Conservation (phyloP, 2,888 invertebrate genomes). For the Lissonota sp. region DNA sequence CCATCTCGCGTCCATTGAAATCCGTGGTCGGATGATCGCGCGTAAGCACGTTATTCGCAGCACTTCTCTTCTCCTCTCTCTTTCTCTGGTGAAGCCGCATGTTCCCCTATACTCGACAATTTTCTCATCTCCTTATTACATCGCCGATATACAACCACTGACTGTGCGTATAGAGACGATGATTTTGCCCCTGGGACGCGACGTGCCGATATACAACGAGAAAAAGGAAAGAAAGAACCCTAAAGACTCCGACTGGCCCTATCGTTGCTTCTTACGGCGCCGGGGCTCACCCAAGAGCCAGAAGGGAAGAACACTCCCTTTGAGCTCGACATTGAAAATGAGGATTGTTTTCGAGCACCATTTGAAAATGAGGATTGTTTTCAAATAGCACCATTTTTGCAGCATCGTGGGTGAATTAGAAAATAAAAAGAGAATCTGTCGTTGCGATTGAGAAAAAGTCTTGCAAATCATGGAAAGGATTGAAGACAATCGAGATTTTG, state of each 20-base stretch:
- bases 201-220: slow-evolving; percentile 10
- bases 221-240: background rate
- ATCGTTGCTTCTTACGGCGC: slow-evolving; percentile 79
- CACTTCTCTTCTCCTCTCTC: slow-evolving; percentile 70
- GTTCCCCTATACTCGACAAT: background rate
- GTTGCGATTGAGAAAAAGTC: too few relatives aligned
- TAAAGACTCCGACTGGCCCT: slow-evolving; percentile 33
- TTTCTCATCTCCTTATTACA: slow-evolving; percentile 14
- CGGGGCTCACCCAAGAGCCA: slow-evolving; percentile 39
- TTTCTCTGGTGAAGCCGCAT: slow-evolving; percentile 57
- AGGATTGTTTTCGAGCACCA: too few relatives aligned
- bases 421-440: too few relatives aligned
- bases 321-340: background rate
- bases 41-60: slow-evolving; percentile 83
- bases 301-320: background rate
- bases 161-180: background rate
- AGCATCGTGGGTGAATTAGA: too few relatives aligned
- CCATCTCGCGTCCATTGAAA: slow-evolving; percentile 68
- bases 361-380: too few relatives aligned
- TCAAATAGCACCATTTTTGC: too few relatives aligned
- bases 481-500: too few relatives aligned
- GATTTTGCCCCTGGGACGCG: slow-evolving; percentile 57
- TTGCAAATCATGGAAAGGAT: too few relatives aligned
- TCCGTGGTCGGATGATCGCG: slow-evolving; percentile 81
- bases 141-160: background rate